Percentiles rank a stretch among this genome's conserved stretches.
Evolutionary conservation across 2,113 vertebrate species (phyloP).

Genomic region (Paradisaea rubra): DNA sequence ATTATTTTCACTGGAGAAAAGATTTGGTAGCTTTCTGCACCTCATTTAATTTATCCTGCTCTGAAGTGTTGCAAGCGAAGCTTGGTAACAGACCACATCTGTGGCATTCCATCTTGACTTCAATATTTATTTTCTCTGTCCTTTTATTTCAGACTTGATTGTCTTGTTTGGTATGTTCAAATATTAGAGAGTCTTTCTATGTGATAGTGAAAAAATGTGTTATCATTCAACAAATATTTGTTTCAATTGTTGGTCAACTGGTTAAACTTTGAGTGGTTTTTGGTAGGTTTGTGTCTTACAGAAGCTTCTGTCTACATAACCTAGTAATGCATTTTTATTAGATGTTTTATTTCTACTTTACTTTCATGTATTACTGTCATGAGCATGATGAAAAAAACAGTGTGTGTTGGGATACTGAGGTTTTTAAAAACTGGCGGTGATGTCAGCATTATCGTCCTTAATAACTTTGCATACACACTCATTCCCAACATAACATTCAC

Average conservation of each 20-base stretch:
- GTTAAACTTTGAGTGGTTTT: neutral
- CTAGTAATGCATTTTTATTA: neutral
- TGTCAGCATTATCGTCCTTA: neutral
- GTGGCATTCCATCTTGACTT: neutral
- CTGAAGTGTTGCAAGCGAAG: neutral
- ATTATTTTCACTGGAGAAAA: neutral
- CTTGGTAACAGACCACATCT: neutral
- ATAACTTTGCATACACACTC: neutral
- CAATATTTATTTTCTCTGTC: neutral
- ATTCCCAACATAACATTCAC: neutral
- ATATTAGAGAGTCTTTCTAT: neutral
- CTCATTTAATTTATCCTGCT: neutral
- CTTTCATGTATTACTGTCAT: neutral
- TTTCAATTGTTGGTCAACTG: neutral
- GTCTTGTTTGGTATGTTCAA: neutral
- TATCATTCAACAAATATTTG: neutral
- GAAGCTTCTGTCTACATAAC: neutral
- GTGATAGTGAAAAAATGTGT: neutral
- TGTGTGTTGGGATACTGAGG: neutral
- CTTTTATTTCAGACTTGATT: neutral
- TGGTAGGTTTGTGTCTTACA: neutral
- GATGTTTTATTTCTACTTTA: neutral
- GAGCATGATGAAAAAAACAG: neutral
- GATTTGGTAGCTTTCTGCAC: neutral
- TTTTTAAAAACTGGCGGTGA: neutral